These are phyloP conservation scores for Tetragonula clypearis DNA, from an alignment of 1,140 invertebrate genomes.

Conservation along the genomic window DNA sequence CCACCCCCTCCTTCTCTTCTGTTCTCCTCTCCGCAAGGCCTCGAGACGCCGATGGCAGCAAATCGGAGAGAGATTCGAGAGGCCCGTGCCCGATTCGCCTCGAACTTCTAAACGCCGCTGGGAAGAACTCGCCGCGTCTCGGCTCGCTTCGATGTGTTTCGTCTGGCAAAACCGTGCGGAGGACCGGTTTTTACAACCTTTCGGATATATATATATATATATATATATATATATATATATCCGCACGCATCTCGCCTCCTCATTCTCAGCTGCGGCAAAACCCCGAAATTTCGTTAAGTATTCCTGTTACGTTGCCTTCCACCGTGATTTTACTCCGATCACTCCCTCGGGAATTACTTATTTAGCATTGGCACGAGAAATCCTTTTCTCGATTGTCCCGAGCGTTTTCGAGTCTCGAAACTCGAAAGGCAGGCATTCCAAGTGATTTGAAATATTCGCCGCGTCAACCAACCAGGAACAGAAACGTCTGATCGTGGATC, in stretches of 20 bases:
- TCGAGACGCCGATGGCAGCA: not conserved
- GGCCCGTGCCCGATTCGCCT: not conserved
- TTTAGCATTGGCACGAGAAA: too few species aligned
- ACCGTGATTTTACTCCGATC: not conserved
- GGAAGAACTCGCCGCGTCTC: slow-evolving; percentile 18
- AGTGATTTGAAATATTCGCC: too few species aligned
- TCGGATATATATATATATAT: slow-evolving; percentile 19
- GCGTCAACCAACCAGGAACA: too few species aligned
- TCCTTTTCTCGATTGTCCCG: not conserved
- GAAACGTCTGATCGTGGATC: too few species aligned
- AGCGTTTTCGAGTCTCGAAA: not conserved
- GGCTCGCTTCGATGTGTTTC: slow-evolving; percentile 42
- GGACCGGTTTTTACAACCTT: slow-evolving; percentile 54
- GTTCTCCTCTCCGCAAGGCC: not conserved
- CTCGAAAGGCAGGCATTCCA: too few species aligned
- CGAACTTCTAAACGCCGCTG: slow-evolving; percentile 18
- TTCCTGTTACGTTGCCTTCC: not conserved
- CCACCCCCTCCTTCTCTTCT: not conserved
- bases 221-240: not conserved
- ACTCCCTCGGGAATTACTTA: not conserved
- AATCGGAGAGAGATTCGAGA: not conserved
- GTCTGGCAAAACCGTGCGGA: slow-evolving; percentile 35
- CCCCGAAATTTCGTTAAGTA: slow-evolving; percentile 27
- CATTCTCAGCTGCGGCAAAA: not conserved
- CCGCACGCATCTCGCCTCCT: not conserved